These are phyloP conservation scores for Hirtodrosophila duncani DNA, from an alignment of 2,888 invertebrate genomes.

Conservation along the genomic window DNA sequence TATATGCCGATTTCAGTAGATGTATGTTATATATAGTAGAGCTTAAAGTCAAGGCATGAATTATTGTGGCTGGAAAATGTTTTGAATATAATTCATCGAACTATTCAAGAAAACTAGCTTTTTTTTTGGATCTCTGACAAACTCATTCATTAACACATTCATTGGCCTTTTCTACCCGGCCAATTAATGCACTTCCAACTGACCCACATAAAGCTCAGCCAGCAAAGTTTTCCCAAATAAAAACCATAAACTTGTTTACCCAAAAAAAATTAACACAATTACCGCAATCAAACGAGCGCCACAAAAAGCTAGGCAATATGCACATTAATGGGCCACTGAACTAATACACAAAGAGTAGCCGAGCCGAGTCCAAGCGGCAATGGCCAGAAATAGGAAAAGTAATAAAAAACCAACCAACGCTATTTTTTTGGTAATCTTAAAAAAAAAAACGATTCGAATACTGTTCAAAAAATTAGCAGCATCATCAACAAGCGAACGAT, in stretches of 20 bases:
- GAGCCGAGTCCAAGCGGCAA: constrained; percentile 27
- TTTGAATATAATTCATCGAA: too few species aligned
- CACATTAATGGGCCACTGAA: constrained; percentile 73
- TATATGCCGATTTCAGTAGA: too few species aligned
- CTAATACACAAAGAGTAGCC: constrained; percentile 56
- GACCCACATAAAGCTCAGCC: constrained; percentile 49
- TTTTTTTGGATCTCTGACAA: background rate
- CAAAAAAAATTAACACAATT: constrained; percentile 65
- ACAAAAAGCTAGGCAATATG: constrained; percentile 51
- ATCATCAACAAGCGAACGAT: constrained; percentile 51
- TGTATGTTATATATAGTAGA: too few species aligned
- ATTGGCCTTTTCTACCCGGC: background rate
- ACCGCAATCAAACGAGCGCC: constrained; percentile 55
- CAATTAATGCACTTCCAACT: constrained; percentile 28
- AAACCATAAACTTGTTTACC: constrained; percentile 42
- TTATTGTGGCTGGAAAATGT: too few species aligned
- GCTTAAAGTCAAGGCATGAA: too few species aligned
- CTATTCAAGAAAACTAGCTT: too few species aligned
- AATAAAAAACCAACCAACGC: background rate
- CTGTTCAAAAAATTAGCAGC: constrained; percentile 63
- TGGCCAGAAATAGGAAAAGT: constrained; percentile 4
- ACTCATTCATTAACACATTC: background rate
- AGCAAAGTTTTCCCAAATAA: constrained; percentile 21
- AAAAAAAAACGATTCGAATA: too few species aligned
- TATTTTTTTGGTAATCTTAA: too few species aligned